phyloP scores from a whole-genome alignment of 2,113 vertebrate species.

The Cynoglossus semilaevis region DNA sequence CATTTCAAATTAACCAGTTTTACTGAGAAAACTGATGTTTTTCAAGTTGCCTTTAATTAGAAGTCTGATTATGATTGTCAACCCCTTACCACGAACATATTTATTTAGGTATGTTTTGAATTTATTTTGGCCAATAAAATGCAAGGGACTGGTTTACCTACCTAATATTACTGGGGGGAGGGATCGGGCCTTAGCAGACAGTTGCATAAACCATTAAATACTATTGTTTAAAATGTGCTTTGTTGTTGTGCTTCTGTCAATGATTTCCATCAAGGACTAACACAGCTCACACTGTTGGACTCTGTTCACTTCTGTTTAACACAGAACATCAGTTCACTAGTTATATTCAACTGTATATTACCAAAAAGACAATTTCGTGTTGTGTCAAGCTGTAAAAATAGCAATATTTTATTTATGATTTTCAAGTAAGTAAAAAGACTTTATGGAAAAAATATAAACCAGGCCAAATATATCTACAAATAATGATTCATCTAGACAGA shows the following conservation, averaged over 20 bases:
- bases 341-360: neutral
- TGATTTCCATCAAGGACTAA: neutral
- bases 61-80: constrained; percentile 55
- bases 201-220: constrained; percentile 82
- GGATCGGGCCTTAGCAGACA: constrained; percentile 71
- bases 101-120: constrained; percentile 81
- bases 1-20: constrained; percentile 59
- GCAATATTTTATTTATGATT: too few relatives aligned
- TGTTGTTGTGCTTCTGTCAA: constrained; percentile 20
- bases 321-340: neutral
- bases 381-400: neutral
- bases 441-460: too few relatives aligned
- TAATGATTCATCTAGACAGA: too few relatives aligned
- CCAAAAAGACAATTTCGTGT: neutral
- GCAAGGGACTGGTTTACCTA: constrained; percentile 70
- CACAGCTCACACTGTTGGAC: neutral
- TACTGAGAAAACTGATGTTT: constrained; percentile 56
- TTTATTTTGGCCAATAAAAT: constrained; percentile 71
- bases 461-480: too few relatives aligned
- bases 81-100: constrained; percentile 67
- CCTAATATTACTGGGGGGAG: constrained; percentile 69
- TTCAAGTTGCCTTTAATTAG: constrained; percentile 73
- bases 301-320: neutral
- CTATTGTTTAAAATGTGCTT: constrained; percentile 76
- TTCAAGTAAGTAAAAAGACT: too few relatives aligned